These are phyloP conservation scores for Oriolus oriolus DNA, from an alignment of 2,113 vertebrate species.

Conservation along the genomic window DNA sequence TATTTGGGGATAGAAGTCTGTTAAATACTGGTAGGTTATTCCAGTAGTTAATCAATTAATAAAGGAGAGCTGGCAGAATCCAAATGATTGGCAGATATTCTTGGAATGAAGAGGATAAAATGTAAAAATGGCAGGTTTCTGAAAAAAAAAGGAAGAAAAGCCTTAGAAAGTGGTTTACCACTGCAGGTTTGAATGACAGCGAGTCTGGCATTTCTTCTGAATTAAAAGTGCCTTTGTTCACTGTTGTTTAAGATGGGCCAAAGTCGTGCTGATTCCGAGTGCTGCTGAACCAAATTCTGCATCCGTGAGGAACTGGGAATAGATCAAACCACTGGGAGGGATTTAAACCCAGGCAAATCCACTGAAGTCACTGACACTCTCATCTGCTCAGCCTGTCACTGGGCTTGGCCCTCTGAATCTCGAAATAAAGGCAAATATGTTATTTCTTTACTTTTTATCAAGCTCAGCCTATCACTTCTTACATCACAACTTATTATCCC, in stretches of 20 bases:
- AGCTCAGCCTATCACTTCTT: background rate
- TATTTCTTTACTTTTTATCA: background rate
- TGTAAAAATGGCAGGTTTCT: slow-evolving; percentile 40
- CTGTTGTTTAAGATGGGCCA: background rate
- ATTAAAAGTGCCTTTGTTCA: background rate
- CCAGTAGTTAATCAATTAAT: slow-evolving; percentile 74
- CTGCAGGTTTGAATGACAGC: slow-evolving; percentile 6
- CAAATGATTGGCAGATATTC: slow-evolving; percentile 74
- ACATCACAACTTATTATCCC: background rate
- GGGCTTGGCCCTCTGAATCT: background rate
- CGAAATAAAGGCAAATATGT: background rate
- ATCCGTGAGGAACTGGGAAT: background rate
- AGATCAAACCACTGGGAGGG: background rate
- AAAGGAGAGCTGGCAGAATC: slow-evolving; percentile 69
- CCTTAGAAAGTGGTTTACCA: slow-evolving; percentile 16
- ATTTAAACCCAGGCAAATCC: background rate
- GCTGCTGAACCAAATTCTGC: background rate
- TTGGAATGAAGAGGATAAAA: slow-evolving; percentile 59
- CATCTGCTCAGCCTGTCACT: background rate
- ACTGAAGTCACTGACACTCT: slow-evolving; percentile 2
- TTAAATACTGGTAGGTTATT: slow-evolving; percentile 66
- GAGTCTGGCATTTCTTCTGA: background rate
- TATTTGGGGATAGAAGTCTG: slow-evolving; percentile 56
- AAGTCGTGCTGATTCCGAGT: background rate
- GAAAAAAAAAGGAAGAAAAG: background rate